A percentile compares a stretch with the other conserved stretches of the same genome.
Evolutionary conservation across 2,888 invertebrate species (phyloP).

Genomic region (Esperia sulphurella): DNA sequence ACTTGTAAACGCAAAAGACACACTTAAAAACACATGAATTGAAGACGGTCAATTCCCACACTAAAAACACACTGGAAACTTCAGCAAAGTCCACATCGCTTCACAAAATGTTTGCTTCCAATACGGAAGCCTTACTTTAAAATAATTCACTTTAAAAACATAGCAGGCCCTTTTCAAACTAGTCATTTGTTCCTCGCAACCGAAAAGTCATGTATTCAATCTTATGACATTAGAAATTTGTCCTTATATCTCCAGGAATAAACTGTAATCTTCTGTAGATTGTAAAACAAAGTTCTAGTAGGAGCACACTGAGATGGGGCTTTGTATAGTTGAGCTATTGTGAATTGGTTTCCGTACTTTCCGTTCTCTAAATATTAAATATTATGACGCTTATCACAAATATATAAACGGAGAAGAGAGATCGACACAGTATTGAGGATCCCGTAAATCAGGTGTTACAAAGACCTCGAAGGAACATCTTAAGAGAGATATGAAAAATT

Average conservation of each 20-base stretch:
- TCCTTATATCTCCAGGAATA: not conserved
- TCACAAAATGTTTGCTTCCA: conserved; percentile 5
- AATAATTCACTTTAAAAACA: conserved; percentile 48
- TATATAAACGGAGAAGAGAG: too few species aligned
- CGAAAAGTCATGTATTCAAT: not conserved
- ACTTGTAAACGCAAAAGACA: too few species aligned
- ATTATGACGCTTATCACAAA: too few species aligned
- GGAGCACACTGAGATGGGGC: conserved; percentile 7
- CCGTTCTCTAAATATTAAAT: too few species aligned
- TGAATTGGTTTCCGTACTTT: not conserved
- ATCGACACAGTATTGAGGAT: too few species aligned
- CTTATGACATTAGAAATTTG: not conserved
- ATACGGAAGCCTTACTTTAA: conserved; percentile 30
- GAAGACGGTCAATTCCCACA: not conserved
- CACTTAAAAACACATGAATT: too few species aligned
- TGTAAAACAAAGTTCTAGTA: conserved; percentile 6
- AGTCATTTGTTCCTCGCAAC: conserved; percentile 10
- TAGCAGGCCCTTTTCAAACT: conserved; percentile 36
- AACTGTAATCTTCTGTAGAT: not conserved
- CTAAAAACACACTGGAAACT: not conserved
- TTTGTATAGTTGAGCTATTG: not conserved
- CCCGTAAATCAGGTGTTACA: too few species aligned
- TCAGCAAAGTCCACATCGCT: not conserved
- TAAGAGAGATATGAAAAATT: too few species aligned
- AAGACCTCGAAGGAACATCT: too few species aligned